Percentiles rank a stretch among this genome's conserved stretches.
Conservation (phyloP, 2,113 vertebrate species). For the Halichoerus grypus region DNA sequence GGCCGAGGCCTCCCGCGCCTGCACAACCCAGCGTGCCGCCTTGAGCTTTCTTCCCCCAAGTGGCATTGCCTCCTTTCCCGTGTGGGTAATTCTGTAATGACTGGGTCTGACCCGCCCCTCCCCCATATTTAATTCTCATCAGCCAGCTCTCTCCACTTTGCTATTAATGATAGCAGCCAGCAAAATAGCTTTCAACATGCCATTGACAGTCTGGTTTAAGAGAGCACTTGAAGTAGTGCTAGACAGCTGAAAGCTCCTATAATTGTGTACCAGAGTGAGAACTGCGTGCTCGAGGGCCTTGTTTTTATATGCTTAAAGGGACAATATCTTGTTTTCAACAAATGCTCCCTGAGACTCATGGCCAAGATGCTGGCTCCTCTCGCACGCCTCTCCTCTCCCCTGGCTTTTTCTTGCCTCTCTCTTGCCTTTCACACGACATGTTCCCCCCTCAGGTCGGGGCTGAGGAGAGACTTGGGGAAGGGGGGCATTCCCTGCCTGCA, state of each 20-base stretch:
- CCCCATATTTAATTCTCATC: conserved; percentile 94
- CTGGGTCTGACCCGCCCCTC: conserved; percentile 80
- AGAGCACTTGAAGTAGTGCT: conserved; percentile 94
- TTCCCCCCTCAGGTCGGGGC: background rate
- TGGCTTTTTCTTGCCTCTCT: background rate
- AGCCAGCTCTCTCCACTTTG: conserved; percentile 92
- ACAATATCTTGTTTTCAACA: conserved; percentile 92
- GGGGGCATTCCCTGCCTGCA: background rate
- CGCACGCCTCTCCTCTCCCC: background rate
- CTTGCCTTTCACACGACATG: conserved; percentile 29
- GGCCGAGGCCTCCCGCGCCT: background rate
- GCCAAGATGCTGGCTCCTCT: conserved; percentile 69
- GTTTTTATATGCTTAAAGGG: conserved; percentile 95
- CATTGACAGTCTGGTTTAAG: conserved; percentile 92
- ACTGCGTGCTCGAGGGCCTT: conserved; percentile 92
- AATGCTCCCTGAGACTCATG: conserved; percentile 83
- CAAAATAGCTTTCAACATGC: conserved; percentile 96
- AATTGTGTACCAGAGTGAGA: conserved; percentile 95
- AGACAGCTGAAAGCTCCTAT: conserved; percentile 96
- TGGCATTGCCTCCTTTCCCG: conserved; percentile 9
- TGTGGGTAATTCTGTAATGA: conserved; percentile 82
- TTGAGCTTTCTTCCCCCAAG: conserved; percentile 30
- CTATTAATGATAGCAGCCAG: conserved; percentile 94
- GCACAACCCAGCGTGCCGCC: background rate
- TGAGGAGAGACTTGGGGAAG: background rate